phyloP scores from a whole-genome alignment of 1,140 invertebrate genomes.

The Steinernema khuongi region DNA sequence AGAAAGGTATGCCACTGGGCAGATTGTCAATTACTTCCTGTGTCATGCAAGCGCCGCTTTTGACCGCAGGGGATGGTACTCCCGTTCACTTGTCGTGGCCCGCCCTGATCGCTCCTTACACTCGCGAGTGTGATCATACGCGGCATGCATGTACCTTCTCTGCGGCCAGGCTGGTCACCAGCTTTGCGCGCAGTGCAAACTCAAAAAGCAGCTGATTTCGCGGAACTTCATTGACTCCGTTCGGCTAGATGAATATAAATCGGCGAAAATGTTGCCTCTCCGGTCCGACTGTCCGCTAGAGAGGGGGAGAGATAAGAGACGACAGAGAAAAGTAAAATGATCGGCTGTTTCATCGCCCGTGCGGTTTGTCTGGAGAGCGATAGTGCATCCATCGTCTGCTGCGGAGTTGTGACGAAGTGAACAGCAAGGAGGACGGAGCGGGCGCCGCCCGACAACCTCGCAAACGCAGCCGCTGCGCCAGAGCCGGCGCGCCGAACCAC shows the following conservation, averaged over 20 bases:
- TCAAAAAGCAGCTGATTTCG: conserved; percentile 15
- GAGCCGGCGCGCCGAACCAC: no score
- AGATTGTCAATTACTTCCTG: no score
- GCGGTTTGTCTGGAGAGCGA: neutral
- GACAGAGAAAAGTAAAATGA: neutral
- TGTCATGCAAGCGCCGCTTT: no score
- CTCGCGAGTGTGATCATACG: no score
- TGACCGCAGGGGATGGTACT: no score
- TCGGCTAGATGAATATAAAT: neutral
- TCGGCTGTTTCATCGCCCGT: neutral
- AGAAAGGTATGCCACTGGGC: no score
- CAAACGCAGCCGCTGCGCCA: conserved; percentile 4
- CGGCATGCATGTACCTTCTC: no score
- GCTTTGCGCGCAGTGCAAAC: no score
- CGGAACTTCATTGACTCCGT: no score
- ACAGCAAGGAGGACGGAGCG: neutral
- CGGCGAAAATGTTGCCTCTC: neutral
- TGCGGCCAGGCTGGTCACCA: no score
- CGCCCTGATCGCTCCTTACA: no score
- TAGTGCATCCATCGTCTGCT: neutral
- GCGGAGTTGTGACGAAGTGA: conserved; percentile 3
- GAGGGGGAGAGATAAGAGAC: neutral
- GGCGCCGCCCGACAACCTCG: neutral
- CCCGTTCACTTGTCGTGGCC: no score
- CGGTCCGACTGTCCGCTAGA: neutral